Conservation (phyloP, 2,888 invertebrate genomes). For the Volucella inflata region DNA sequence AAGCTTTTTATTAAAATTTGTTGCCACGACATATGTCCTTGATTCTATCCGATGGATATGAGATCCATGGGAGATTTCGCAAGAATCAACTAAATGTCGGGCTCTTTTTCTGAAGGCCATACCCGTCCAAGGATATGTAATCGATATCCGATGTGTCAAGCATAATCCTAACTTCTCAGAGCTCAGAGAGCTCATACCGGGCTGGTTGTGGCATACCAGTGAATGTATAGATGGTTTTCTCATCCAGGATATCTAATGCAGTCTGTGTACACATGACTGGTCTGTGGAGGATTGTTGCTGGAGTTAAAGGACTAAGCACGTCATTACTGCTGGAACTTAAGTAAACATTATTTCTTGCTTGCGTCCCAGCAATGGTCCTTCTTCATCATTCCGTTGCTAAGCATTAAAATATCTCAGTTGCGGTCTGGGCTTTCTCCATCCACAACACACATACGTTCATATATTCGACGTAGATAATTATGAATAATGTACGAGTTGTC, state of each 20-base stretch:
- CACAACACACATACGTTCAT: conserved; percentile 1
- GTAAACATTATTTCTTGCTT: conserved; percentile 36
- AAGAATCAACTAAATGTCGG: conserved; percentile 19
- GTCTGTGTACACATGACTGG: background rate
- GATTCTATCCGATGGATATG: conserved; percentile 1
- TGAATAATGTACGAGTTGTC: conserved; percentile 47
- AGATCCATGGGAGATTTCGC: conserved; percentile 36
- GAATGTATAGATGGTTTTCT: background rate
- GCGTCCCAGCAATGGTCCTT: conserved; percentile 3
- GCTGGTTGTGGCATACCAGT: background rate
- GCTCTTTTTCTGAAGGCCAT: background rate
- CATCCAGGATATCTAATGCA: conserved; percentile 12
- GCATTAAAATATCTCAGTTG: conserved; percentile 16
- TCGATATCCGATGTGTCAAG: conserved; percentile 35
- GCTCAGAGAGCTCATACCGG: background rate
- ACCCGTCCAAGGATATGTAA: conserved; percentile 17
- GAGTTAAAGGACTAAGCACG: conserved; percentile 26
- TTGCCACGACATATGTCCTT: background rate
- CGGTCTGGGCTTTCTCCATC: conserved; percentile 20
- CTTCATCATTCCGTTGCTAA: background rate
- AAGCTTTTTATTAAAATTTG: conserved; percentile 27
- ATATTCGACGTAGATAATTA: conserved; percentile 35
- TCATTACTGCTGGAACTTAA: conserved; percentile 37
- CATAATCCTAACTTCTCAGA: conserved; percentile 5
- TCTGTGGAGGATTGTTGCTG: background rate